Conservation (phyloP, 2,113 vertebrate species). For the Python bivittatus region DNA sequence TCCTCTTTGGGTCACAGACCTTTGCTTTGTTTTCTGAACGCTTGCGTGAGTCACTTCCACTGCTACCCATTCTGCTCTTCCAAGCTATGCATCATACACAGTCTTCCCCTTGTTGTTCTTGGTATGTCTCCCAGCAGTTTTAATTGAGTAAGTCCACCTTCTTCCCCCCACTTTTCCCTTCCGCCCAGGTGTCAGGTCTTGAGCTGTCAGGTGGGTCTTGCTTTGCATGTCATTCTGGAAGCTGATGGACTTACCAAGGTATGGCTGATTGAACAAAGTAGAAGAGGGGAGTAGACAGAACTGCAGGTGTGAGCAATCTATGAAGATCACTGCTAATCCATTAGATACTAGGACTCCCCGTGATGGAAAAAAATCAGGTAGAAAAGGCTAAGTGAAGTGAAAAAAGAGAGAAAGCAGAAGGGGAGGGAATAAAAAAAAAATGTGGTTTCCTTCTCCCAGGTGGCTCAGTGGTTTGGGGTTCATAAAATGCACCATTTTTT, state of each 20-base stretch:
- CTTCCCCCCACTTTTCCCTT: conserved; percentile 30
- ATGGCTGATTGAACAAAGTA: conserved; percentile 87
- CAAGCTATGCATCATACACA: conserved; percentile 9
- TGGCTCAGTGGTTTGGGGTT: conserved; percentile 37
- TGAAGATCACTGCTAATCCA: conserved; percentile 87
- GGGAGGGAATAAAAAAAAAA: conserved; percentile 9
- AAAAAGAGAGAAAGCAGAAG: conserved; percentile 26
- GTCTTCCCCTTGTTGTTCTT: conserved; percentile 12
- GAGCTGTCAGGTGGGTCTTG: conserved; percentile 84
- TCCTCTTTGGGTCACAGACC: neutral
- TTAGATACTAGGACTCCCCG: conserved; percentile 69
- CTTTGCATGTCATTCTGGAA: conserved; percentile 85
- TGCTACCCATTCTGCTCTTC: neutral
- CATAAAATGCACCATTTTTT: neutral
- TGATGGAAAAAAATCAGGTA: conserved; percentile 46
- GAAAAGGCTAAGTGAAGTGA: conserved; percentile 60
- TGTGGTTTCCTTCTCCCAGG: neutral
- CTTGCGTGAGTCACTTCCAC: neutral
- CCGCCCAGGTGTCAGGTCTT: conserved; percentile 75
- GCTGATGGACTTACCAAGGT: conserved; percentile 82
- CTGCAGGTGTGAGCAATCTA: conserved; percentile 90
- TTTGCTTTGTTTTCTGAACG: neutral
- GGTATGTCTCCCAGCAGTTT: conserved; percentile 38
- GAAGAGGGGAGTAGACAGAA: conserved; percentile 72
- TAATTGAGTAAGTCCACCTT: conserved; percentile 63